These are phyloP conservation scores for Muscicapa striata DNA, from an alignment of 2,797 vertebrate species.

Conservation along the genomic window DNA sequence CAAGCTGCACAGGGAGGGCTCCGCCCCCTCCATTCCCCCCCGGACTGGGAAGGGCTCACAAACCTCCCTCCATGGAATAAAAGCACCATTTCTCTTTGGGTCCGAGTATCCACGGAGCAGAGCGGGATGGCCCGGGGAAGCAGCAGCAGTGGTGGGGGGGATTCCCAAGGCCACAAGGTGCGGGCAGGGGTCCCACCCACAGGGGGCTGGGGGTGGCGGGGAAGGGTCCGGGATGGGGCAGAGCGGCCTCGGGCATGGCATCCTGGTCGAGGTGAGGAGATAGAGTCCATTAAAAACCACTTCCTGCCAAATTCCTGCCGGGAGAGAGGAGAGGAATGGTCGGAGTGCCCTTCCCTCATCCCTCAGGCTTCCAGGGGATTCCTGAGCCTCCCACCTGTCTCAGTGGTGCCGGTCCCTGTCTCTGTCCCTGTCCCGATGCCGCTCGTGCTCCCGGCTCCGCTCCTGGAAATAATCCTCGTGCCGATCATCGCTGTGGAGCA, in stretches of 20 bases:
- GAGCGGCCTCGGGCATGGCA: slow-evolving; percentile 71
- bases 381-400: slow-evolving; percentile 54
- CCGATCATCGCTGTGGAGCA: slow-evolving; percentile 82
- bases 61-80: slow-evolving; percentile 59
- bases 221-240: slow-evolving; percentile 6
- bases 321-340: not conserved
- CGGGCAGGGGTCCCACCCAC: not conserved
- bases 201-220: slow-evolving; percentile 49
- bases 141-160: slow-evolving; percentile 2
- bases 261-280: slow-evolving; percentile 81
- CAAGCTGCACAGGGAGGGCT: not conserved
- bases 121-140: slow-evolving; percentile 45
- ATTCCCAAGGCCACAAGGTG: slow-evolving; percentile 62
- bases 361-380: not conserved
- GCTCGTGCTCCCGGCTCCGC: slow-evolving; percentile 79
- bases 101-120: slow-evolving; percentile 42
- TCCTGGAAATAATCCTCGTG: slow-evolving; percentile 84
- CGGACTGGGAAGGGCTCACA: slow-evolving; percentile 48
- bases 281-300: slow-evolving; percentile 80
- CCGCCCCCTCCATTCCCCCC: slow-evolving; percentile 21
- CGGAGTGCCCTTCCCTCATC: not conserved
- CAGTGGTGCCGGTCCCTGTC: slow-evolving; percentile 87
- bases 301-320: slow-evolving; percentile 68
- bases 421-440: slow-evolving; percentile 79
- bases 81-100: slow-evolving; percentile 79